These are phyloP conservation scores for Thaumatotibia leucotreta DNA, from an alignment of 1,140 invertebrate genomes.

Conservation along the genomic window DNA sequence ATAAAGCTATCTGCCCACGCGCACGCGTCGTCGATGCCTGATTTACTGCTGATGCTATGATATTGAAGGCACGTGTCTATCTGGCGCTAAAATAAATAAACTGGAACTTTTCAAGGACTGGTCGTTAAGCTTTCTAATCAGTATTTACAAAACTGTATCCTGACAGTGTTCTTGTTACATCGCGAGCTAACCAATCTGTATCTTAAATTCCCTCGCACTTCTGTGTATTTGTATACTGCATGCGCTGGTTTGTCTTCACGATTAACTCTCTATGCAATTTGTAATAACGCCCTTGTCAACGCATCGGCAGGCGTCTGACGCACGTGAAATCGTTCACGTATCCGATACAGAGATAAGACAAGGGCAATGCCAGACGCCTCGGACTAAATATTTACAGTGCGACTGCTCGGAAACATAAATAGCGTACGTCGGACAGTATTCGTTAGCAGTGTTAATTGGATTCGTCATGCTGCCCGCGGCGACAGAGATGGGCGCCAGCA, in stretches of 20 bases:
- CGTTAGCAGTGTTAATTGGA: constrained; percentile 66
- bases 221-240: neutral
- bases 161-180: constrained; percentile 27
- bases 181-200: neutral
- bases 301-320: constrained; percentile 33
- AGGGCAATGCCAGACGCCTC: constrained; percentile 60
- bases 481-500: constrained; percentile 14
- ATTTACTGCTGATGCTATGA: constrained; percentile 31
- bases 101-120: constrained; percentile 43
- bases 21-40: constrained; percentile 31
- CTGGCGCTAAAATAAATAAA: constrained; percentile 44
- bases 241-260: neutral
- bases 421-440: constrained; percentile 58
- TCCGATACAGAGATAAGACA: constrained; percentile 62
- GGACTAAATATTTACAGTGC: constrained; percentile 70
- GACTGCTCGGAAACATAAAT: constrained; percentile 69
- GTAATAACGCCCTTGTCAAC: neutral
- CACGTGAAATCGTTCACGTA: constrained; percentile 53
- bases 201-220: neutral
- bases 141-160: constrained; percentile 61
- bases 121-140: constrained; percentile 44
- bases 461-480: constrained; percentile 57
- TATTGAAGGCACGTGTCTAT: constrained; percentile 35
- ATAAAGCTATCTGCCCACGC: constrained; percentile 35
- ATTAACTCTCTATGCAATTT: neutral